Conservation (phyloP, 2,113 vertebrate species). For the Clarias macrocephalus region DNA sequence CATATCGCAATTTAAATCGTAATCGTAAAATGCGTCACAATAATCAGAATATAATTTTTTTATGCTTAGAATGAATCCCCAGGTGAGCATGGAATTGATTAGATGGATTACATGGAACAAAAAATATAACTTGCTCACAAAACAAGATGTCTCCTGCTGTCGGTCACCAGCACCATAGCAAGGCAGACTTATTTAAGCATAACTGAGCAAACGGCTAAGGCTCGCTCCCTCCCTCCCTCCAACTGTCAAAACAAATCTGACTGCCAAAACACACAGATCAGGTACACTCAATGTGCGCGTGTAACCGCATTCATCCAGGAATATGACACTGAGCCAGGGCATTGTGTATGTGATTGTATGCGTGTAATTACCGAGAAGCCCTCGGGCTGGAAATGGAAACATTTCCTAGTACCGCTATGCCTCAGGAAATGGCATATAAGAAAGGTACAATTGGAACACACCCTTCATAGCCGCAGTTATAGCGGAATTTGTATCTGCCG, state of each 20-base stretch:
- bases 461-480: constrained; percentile 1
- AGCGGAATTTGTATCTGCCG: neutral
- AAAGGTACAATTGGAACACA: constrained; percentile 8
- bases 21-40: no score
- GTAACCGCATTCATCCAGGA: constrained; percentile 33
- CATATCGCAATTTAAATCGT: no score
- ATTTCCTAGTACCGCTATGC: neutral
- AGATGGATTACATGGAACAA: neutral
- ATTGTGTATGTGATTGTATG: constrained; percentile 9
- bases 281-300: constrained; percentile 31
- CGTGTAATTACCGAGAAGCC: constrained; percentile 25
- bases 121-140: constrained; percentile 1
- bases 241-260: constrained; percentile 37
- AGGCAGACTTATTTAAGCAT: constrained; percentile 27
- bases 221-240: constrained; percentile 13
- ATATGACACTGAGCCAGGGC: constrained; percentile 11
- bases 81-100: neutral
- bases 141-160: neutral
- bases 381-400: neutral
- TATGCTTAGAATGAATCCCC: neutral
- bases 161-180: neutral
- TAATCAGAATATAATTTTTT: no score
- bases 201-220: constrained; percentile 8
- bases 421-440: neutral
- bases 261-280: constrained; percentile 44